Evolutionary conservation across 2,797 vertebrate species (phyloP).

Genomic region (Mycteria americana): DNA sequence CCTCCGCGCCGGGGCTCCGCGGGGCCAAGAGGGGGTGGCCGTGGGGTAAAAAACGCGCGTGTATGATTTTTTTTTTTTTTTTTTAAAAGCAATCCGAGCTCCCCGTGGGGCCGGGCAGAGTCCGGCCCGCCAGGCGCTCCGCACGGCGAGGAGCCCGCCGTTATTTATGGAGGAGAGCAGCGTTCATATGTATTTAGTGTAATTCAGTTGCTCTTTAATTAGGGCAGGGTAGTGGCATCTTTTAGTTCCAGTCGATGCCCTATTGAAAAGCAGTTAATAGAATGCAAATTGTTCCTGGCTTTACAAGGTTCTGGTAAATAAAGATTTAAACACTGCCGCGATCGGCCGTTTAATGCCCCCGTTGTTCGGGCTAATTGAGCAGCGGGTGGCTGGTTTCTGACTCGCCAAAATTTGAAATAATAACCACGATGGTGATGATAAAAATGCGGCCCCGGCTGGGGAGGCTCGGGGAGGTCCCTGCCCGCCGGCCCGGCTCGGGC

Average conservation of each 20-base stretch:
- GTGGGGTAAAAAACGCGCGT: not conserved
- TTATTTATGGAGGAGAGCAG: slow-evolving; percentile 60
- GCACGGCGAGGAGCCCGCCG: not conserved
- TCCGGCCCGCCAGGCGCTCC: not conserved
- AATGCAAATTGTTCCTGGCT: slow-evolving; percentile 92
- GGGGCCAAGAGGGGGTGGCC: not conserved
- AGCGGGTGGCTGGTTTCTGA: slow-evolving; percentile 81
- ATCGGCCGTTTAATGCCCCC: slow-evolving; percentile 90
- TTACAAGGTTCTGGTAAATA: slow-evolving; percentile 92
- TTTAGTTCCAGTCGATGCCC: slow-evolving; percentile 96
- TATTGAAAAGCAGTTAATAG: slow-evolving; percentile 97
- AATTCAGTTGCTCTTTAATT: slow-evolving; percentile 90
- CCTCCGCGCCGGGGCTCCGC: not conserved
- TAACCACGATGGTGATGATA: not conserved
- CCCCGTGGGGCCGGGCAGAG: not conserved
- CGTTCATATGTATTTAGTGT: slow-evolving; percentile 69
- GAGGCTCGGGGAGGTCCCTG: not conserved
- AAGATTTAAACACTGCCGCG: slow-evolving; percentile 91
- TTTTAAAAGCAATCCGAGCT: not conserved
- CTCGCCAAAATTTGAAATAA: slow-evolving; percentile 71
- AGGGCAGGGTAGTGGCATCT: slow-evolving; percentile 89
- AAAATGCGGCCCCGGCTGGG: not conserved
- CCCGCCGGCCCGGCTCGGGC: not conserved
- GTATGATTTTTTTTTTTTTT: not conserved
- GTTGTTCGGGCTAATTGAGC: slow-evolving; percentile 91